Conservation (phyloP, 2,113 vertebrate species). For the Nettapus auritus region DNA sequence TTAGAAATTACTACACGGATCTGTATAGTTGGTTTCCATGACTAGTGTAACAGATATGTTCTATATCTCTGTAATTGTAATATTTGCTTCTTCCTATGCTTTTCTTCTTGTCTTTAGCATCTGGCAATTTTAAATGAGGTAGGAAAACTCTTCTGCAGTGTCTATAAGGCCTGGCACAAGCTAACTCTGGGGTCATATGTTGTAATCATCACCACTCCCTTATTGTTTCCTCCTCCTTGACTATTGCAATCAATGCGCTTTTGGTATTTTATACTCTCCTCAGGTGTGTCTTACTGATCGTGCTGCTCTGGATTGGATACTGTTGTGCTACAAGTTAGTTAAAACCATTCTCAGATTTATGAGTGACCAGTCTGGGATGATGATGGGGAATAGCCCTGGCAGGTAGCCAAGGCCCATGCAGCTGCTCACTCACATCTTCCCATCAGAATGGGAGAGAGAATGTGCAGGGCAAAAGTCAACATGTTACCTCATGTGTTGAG, state of each 20-base stretch:
- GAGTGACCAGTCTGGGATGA: background rate
- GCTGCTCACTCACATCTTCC: rapidly evolving
- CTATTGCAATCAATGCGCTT: rapidly evolving
- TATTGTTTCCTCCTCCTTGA: background rate
- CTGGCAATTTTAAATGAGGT: background rate
- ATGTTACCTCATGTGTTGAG: background rate
- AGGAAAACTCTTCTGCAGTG: background rate
- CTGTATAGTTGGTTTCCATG: background rate
- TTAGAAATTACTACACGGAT: background rate
- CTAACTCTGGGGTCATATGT: background rate
- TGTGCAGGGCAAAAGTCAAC: background rate
- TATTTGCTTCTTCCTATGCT: background rate
- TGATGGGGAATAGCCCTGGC: background rate
- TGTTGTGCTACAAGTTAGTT: background rate
- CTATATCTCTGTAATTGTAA: background rate
- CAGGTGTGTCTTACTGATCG: background rate
- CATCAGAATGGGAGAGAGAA: background rate
- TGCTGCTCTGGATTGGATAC: background rate
- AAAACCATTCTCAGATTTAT: background rate
- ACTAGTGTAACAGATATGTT: background rate
- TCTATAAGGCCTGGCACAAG: background rate
- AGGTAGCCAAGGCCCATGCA: background rate
- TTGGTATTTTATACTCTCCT: background rate
- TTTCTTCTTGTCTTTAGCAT: background rate
- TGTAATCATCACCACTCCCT: rapidly evolving